Conservation (phyloP, 2,888 invertebrate genomes). For the Labia minor region DNA sequence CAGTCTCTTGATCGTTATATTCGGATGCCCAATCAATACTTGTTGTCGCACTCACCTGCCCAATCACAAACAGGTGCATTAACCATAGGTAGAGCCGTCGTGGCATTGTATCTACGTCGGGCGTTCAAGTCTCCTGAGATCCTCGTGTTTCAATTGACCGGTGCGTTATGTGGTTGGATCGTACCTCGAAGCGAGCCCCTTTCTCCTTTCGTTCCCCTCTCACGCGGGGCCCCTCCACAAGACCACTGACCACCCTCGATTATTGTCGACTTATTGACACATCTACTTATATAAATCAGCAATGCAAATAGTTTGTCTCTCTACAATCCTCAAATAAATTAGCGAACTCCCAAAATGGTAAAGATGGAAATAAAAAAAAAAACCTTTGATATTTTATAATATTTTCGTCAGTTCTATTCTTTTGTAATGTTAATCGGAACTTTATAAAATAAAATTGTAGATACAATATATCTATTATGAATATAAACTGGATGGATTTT, state of each 20-base stretch:
- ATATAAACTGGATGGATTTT: too few species aligned
- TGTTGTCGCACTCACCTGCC: not conserved
- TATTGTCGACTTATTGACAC: not conserved
- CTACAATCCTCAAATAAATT: too few species aligned
- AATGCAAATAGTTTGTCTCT: too few species aligned
- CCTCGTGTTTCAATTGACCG: not conserved
- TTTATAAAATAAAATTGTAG: too few species aligned
- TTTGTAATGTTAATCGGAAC: too few species aligned
- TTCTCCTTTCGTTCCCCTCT: not conserved
- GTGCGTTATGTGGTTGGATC: not conserved
- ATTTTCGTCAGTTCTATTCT: too few species aligned
- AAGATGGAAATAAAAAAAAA: too few species aligned
- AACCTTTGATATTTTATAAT: too few species aligned
- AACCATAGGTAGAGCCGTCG: not conserved
- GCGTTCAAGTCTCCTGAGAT: not conserved
- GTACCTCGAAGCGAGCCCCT: not conserved
- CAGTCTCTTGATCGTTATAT: not conserved
- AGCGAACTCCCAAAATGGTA: too few species aligned
- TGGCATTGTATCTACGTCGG: too few species aligned
- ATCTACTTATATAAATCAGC: not conserved
- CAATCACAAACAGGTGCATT: not conserved
- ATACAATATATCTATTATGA: too few species aligned
- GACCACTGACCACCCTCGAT: not conserved
- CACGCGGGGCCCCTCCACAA: not conserved
- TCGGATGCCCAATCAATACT: not conserved